Evolutionary conservation across 1,140 invertebrate species (phyloP).

Genomic region (Lordiphosa stackelbergi): DNA sequence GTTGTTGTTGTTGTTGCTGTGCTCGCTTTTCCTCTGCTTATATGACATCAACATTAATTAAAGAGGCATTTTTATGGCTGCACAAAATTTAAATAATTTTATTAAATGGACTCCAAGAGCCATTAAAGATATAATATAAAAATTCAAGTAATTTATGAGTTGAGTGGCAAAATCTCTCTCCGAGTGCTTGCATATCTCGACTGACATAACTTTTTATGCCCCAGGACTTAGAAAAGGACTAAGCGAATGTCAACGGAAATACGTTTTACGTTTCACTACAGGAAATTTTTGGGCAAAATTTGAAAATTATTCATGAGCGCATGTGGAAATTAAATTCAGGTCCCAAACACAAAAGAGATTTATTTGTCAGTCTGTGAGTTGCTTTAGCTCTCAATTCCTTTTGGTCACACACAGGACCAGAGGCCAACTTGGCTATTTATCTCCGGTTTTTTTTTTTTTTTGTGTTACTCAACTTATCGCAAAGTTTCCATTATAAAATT

Average conservation of each 20-base stretch:
- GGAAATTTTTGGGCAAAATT: constrained; percentile 60
- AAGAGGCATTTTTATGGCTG: constrained; percentile 35
- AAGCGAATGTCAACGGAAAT: constrained; percentile 45
- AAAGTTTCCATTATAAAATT: constrained; percentile 76
- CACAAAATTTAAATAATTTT: constrained; percentile 39
- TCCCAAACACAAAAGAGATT: constrained; percentile 70
- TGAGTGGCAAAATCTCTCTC: background rate
- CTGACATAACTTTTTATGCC: constrained; percentile 71
- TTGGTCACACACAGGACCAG: constrained; percentile 15
- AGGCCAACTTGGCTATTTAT: constrained; percentile 63
- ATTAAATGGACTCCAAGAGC: constrained; percentile 15
- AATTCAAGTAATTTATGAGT: constrained; percentile 53
- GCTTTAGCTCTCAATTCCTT: background rate
- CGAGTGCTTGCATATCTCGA: background rate
- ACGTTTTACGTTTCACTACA: constrained; percentile 70
- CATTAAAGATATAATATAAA: constrained; percentile 49
- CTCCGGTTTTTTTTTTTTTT: constrained; percentile 32
- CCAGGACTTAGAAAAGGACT: constrained; percentile 45
- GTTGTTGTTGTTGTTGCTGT: background rate
- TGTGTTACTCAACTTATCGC: constrained; percentile 59
- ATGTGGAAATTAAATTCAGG: constrained; percentile 76
- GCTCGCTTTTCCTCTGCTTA: background rate
- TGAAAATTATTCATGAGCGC: constrained; percentile 74
- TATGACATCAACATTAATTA: constrained; percentile 41
- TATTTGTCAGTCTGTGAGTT: constrained; percentile 47